These are phyloP conservation scores for Halcyon leucocephala DNA, from an alignment of 2,797 vertebrate genomes.

Conservation along the genomic window DNA sequence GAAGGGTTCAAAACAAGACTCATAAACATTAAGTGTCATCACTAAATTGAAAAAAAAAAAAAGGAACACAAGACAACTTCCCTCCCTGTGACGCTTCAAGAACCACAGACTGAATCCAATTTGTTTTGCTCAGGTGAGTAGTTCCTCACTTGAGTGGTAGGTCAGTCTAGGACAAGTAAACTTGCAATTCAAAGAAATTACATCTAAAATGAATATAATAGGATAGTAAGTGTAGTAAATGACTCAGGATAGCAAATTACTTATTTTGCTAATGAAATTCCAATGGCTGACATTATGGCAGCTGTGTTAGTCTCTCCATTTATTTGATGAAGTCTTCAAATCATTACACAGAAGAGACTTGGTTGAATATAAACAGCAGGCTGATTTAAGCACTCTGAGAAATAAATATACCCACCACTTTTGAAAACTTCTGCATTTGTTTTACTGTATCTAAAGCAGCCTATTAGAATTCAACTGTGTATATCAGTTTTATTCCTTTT, in stretches of 20 bases:
- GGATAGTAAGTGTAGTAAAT: not conserved
- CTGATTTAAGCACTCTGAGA: not conserved
- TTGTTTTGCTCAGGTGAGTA: constrained; percentile 8
- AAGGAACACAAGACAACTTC: not conserved
- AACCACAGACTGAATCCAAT: not conserved
- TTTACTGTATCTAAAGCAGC: not conserved
- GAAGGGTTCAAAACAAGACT: not conserved
- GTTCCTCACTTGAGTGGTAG: not conserved
- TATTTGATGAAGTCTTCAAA: constrained; percentile 23
- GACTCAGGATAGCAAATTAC: not conserved
- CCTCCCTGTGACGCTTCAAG: not conserved
- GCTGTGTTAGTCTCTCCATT: not conserved
- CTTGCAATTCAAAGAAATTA: not conserved
- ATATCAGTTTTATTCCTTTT: not conserved
- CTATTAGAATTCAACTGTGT: not conserved
- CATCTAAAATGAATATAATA: not conserved
- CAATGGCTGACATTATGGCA: not conserved
- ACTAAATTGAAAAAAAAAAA: not conserved
- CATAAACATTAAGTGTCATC: not conserved
- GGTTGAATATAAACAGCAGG: not conserved
- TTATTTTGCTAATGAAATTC: constrained; percentile 35
- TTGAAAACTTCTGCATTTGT: not conserved
- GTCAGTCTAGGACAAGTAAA: not conserved
- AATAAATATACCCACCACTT: not conserved
- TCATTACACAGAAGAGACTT: not conserved